Percentiles rank a stretch among this genome's conserved stretches.
These are phyloP conservation scores for Volucella zonaria DNA, from an alignment of 2,888 invertebrate genomes.

Conservation along the genomic window DNA sequence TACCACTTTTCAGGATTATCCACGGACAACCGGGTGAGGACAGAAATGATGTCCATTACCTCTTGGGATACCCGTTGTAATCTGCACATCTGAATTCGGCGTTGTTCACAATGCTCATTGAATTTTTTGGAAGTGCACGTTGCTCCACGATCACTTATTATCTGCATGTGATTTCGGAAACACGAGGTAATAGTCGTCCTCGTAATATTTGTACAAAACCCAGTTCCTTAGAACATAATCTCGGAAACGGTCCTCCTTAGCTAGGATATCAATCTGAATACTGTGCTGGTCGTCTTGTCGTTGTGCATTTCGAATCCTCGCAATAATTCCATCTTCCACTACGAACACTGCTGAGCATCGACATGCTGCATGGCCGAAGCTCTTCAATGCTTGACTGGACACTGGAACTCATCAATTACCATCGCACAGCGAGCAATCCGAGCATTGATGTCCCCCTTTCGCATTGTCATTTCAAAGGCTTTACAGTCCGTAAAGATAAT, in stretches of 20 bases:
- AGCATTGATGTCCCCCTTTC: no score
- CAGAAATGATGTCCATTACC: no score
- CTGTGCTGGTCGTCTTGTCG: slow-evolving; percentile 2
- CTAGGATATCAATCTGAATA: not conserved
- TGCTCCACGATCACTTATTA: slow-evolving; percentile 46
- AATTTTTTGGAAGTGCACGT: slow-evolving; percentile 44
- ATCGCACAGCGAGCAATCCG: no score
- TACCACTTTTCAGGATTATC: no score
- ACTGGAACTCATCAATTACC: slow-evolving; percentile 70
- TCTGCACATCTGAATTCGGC: no score
- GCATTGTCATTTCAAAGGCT: slow-evolving; percentile 59
- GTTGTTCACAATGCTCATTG: slow-evolving; percentile 12
- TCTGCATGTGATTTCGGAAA: slow-evolving; percentile 57
- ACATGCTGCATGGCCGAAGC: slow-evolving; percentile 68
- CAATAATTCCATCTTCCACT: not conserved
- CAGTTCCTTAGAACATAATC: slow-evolving; percentile 12
- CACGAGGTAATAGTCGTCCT: slow-evolving; percentile 57
- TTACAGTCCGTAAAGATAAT: slow-evolving; percentile 66
- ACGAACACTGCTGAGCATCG: slow-evolving; percentile 52
- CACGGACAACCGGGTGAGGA: no score
- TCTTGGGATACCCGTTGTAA: no score
- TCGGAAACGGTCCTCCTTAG: not conserved
- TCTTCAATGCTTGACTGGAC: slow-evolving; percentile 68
- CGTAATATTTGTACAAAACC: slow-evolving; percentile 35
- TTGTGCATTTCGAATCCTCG: slow-evolving; percentile 11